These are phyloP conservation scores for Smutsia gigantea DNA, from an alignment of 2,797 vertebrate genomes.

Conservation along the genomic window DNA sequence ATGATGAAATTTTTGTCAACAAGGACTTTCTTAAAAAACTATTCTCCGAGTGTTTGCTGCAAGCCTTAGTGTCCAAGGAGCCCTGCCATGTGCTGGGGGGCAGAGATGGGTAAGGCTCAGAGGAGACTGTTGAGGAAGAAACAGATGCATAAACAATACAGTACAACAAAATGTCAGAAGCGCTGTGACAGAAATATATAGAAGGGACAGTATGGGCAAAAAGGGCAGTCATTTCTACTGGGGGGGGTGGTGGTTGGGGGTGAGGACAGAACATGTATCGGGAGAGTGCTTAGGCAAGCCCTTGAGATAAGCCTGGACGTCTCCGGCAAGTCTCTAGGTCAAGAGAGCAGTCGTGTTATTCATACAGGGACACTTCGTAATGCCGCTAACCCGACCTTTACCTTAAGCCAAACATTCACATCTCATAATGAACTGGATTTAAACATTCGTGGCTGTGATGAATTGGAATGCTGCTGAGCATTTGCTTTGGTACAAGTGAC, in stretches of 20 bases:
- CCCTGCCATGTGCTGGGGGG: not conserved
- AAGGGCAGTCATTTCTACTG: not conserved
- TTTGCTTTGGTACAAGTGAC: not conserved
- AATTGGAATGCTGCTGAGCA: too few species aligned
- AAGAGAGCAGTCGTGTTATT: not conserved
- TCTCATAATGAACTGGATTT: not conserved
- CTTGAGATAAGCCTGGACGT: not conserved
- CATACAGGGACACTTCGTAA: not conserved
- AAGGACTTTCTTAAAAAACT: not conserved
- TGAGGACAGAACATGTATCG: too few species aligned
- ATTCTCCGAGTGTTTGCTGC: not conserved
- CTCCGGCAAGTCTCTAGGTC: not conserved
- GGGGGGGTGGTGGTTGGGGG: too few species aligned
- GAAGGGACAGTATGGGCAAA: not conserved
- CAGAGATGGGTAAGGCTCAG: not conserved
- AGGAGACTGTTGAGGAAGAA: not conserved
- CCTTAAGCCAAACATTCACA: not conserved
- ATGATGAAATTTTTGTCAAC: not conserved
- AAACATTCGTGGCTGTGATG: too few species aligned
- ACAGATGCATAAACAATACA: not conserved
- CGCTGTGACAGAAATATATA: fast-evolving
- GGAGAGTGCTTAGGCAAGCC: not conserved
- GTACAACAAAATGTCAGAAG: fast-evolving
- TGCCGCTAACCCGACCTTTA: fast-evolving
- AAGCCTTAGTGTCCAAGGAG: not conserved